phyloP scores from a whole-genome alignment of 2,888 invertebrate species.

The Entomobrya proxima region DNA sequence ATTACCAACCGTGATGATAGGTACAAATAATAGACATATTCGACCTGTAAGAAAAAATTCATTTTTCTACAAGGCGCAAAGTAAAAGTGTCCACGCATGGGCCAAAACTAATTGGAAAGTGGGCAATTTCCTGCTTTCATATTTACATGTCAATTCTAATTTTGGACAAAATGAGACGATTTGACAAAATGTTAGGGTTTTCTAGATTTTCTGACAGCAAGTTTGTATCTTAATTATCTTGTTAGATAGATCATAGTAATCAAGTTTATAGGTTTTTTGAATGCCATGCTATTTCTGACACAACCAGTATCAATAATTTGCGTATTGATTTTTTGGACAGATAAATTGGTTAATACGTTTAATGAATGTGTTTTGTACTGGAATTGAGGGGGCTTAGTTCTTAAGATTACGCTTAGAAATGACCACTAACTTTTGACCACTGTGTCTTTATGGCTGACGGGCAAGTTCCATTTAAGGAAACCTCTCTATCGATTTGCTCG shows the following conservation, averaged over 20 bases:
- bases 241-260: too few relatives aligned
- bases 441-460: background rate
- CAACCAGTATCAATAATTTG: background rate
- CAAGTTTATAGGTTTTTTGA: too few relatives aligned
- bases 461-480: slow-evolving; percentile 42
- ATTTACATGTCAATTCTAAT: slow-evolving; percentile 1
- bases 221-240: background rate
- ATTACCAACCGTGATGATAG: background rate
- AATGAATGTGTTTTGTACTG: too few relatives aligned
- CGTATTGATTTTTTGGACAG: too few relatives aligned
- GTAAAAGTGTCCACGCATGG: slow-evolving; percentile 6
- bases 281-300: background rate
- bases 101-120: background rate
- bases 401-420: too few relatives aligned
- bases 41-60: background rate
- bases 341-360: too few relatives aligned
- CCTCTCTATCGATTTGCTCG: background rate
- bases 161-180: slow-evolving; percentile 48
- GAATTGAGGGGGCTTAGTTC: too few relatives aligned
- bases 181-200: background rate
- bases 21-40: background rate
- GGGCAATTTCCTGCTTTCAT: slow-evolving; percentile 15
- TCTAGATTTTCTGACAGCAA: background rate
- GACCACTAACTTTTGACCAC: background rate
- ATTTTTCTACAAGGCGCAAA: background rate